Percentiles rank a stretch among this genome's conserved stretches.
phyloP scores from a whole-genome alignment of 2,888 invertebrate species.

The Lasioglossum vierecki region DNA sequence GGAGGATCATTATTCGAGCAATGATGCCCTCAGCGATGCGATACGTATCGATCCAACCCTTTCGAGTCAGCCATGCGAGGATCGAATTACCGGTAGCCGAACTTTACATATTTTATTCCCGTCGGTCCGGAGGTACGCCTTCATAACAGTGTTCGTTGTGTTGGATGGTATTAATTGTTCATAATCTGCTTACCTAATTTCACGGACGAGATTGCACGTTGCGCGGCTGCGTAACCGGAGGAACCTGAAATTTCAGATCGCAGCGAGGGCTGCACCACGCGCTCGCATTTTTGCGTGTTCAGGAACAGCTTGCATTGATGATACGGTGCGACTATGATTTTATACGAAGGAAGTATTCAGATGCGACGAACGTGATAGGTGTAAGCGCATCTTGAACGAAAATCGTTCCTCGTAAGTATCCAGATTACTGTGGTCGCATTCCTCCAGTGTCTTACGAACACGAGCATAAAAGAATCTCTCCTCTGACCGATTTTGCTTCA shows the following conservation, averaged over 20 bases:
- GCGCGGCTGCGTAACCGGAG: conserved; percentile 12
- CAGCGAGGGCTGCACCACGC: neutral
- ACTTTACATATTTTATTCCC: conserved; percentile 56
- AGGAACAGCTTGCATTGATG: conserved; percentile 32
- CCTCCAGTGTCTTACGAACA: neutral
- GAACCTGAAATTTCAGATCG: conserved; percentile 45
- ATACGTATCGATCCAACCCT: conserved; percentile 51
- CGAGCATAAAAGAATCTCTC: neutral
- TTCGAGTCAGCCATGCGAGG: conserved; percentile 26
- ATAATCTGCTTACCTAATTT: conserved; percentile 59
- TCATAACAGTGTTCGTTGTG: conserved; percentile 41
- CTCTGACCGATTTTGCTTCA: neutral
- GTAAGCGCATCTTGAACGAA: neutral
- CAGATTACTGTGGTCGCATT: neutral
- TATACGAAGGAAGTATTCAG: conserved; percentile 29
- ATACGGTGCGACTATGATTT: conserved; percentile 45
- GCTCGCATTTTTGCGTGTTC: conserved; percentile 15
- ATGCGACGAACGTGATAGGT: neutral
- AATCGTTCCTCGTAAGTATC: neutral
- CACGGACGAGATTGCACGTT: conserved; percentile 42
- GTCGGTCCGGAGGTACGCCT: conserved; percentile 21
- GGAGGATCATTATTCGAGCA: conserved; percentile 28
- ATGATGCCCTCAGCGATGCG: conserved; percentile 29
- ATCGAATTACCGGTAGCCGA: conserved; percentile 62
- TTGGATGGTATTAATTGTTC: conserved; percentile 52